Evolutionary conservation across 2,888 invertebrate species (phyloP), one percentile per base, ranked within the genome.

Genomic region (Diaperis boleti): DNA sequence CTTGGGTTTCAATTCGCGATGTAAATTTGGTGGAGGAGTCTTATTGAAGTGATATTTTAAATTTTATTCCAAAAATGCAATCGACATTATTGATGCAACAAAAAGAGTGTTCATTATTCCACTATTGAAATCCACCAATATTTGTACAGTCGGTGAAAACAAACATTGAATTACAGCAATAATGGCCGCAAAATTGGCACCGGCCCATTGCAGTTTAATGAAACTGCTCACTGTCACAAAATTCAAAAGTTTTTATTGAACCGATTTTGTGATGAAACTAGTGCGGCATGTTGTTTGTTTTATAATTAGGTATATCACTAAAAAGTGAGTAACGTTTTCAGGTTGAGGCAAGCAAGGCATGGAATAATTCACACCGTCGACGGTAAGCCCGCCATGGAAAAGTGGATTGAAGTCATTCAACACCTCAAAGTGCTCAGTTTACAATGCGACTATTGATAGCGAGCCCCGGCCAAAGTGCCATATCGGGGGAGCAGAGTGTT

Each of bases 361-460:
- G 59, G 55, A 69, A 72, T 72, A 72, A 72, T 72, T 72, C 68
- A 71, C 66, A 55, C 61, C 60, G 50, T 55, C 54, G 64, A 44
- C 57, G 57, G 50, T 69, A 72, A 71, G 74, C 67, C 67, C 69
- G 70, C 71, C 66, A 66, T 68, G 70, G 69, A 72, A 74, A 59
- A 72, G 73, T 73, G 73, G 72, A 72, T 69, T 70, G 74, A 71
- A 77, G 77, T 75, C 79, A 78, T 79, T 78, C 77, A 76, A 78
- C 78, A 78, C 79, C 77, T 77, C 73, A 75, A 78, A 79, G 76
- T 76, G 77, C 77, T 78, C 79, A 72, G 74, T 76, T 79, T 79
- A 79, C 79, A 80, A 78, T 79, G 74, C 76, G 71, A 71, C 74
- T 75, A 77, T 76, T 73, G 78, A 77, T 76, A 75, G 70, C 71